These are phyloP conservation scores for Charanyca ferruginea DNA, from an alignment of 2,888 invertebrate genomes.

Conservation along the genomic window DNA sequence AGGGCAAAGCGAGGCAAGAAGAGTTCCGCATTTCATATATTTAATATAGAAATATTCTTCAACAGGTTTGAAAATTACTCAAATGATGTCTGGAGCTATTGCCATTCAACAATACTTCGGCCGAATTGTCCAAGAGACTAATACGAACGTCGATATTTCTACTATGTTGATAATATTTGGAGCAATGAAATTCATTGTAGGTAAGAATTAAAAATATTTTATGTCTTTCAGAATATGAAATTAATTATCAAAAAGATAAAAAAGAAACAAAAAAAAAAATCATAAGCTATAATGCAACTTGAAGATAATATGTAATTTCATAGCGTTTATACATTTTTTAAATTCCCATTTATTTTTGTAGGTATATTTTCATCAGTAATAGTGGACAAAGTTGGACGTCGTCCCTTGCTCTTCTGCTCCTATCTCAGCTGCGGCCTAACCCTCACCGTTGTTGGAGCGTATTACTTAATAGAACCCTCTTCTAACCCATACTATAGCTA, in stretches of 20 bases:
- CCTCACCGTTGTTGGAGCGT: slow-evolving; percentile 74
- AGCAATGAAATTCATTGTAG: slow-evolving; percentile 72
- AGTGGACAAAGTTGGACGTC: slow-evolving; percentile 83
- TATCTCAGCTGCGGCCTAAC: slow-evolving; percentile 75
- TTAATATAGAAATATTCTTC: slow-evolving; percentile 6
- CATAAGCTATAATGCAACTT: too few relatives aligned
- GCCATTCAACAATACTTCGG: slow-evolving; percentile 82
- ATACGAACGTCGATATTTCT: slow-evolving; percentile 68
- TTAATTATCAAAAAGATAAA: too few relatives aligned
- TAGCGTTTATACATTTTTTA: too few relatives aligned
- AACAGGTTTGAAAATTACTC: slow-evolving; percentile 81
- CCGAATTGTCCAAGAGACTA: slow-evolving; percentile 79
- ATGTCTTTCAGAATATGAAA: too few relatives aligned
- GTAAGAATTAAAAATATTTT: too few relatives aligned
- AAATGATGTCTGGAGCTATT: slow-evolving; percentile 78
- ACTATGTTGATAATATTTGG: slow-evolving; percentile 81
- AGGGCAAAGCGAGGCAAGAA: too few relatives aligned
- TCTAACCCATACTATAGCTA: slow-evolving; percentile 71
- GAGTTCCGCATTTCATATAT: too few relatives aligned
- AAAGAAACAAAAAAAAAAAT: not conserved
- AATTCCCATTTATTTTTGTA: slow-evolving; percentile 70
- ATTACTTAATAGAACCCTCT: slow-evolving; percentile 75
- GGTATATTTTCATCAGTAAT: slow-evolving; percentile 79
- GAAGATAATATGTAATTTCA: too few relatives aligned
- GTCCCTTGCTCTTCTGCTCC: slow-evolving; percentile 84